Evolutionary conservation across 1,140 invertebrate species (phyloP), one percentile per base, ranked within the genome.

Genomic region (Diabrotica undecimpunctata): DNA sequence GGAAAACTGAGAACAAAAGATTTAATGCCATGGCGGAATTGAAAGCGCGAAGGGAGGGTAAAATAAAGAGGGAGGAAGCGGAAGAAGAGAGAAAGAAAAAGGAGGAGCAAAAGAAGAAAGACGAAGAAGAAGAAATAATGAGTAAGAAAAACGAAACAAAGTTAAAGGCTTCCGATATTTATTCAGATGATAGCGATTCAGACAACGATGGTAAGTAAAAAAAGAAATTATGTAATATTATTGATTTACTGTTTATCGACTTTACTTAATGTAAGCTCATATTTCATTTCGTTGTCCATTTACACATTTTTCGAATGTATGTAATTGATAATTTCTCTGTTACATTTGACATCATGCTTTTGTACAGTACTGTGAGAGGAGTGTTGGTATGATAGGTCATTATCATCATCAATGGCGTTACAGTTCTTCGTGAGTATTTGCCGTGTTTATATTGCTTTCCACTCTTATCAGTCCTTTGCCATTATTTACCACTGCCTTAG

Each of bases 81-180:
- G 82, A 83, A 67, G 81, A 81, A 61, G 80, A 81, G 38, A 74
- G 81, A 41, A 74, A 77, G 62, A 79, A 83, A 12, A 81, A 77
- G 61, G 80, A 83, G n/a, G 81, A 83, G 72, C 78, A 79, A 54
- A 79, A 81, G 59, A 76, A 79, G 5, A 82, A 82, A 62, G 80
- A 82, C 36, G 91, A 95, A 70, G 91, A 86, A 77, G 88, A 85
- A 73, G 81, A 87, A 50, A 75, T 74, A 54, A 73, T 79, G 0
- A 77, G 80, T 0, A 78, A 74, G 61, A 78, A 79, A 63, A 75
- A 81, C 70, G 81, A 81, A 12, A 83, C 86, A 5, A 87, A 93
- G 77, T 81, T 95, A 58, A 96, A 95, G 81, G 92, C 94, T 0
- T 95, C 93, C 0, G 95, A 98, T 80, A 95, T 97, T 71, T 97